Percentiles rank a stretch among this genome's conserved stretches.
phyloP scores from a whole-genome alignment of 37 sponge, comb jelly and placozoan genomes.

The Hormiphora californensis region DNA sequence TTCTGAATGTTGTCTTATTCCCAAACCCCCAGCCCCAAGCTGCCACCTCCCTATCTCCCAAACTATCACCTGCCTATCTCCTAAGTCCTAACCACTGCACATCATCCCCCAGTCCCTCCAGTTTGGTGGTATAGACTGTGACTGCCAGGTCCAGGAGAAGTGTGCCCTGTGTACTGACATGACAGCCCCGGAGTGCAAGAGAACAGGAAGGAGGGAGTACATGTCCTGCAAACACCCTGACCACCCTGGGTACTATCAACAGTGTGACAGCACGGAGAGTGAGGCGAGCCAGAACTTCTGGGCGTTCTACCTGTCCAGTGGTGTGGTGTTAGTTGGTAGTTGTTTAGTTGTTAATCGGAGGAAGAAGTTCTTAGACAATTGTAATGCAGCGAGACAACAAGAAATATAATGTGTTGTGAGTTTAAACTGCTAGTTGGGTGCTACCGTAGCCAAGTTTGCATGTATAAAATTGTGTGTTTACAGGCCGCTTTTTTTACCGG shows the following conservation, averaged over 20 bases:
- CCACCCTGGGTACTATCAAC: neutral
- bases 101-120: neutral
- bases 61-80: neutral
- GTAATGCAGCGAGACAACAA: neutral
- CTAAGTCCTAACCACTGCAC: neutral
- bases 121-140: neutral
- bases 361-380: constrained; percentile 5
- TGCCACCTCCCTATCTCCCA: neutral
- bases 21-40: neutral
- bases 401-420: neutral
- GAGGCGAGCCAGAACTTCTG: constrained; percentile 33
- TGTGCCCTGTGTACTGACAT: neutral
- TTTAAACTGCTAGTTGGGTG: too few relatives aligned
- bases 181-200: constrained; percentile 12
- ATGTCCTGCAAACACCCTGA: neutral
- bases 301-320: constrained; percentile 13
- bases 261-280: neutral
- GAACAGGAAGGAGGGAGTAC: constrained; percentile 11
- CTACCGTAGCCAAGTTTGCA: too few relatives aligned
- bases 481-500: too few relatives aligned
- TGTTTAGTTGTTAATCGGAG: neutral
- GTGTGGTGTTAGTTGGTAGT: constrained; percentile 26
- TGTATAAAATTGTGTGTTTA: too few relatives aligned
- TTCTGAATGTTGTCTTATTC: neutral
- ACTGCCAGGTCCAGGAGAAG: neutral